phyloP scores from a whole-genome alignment of 2,797 vertebrate genomes.

The Antrozous pallidus region DNA sequence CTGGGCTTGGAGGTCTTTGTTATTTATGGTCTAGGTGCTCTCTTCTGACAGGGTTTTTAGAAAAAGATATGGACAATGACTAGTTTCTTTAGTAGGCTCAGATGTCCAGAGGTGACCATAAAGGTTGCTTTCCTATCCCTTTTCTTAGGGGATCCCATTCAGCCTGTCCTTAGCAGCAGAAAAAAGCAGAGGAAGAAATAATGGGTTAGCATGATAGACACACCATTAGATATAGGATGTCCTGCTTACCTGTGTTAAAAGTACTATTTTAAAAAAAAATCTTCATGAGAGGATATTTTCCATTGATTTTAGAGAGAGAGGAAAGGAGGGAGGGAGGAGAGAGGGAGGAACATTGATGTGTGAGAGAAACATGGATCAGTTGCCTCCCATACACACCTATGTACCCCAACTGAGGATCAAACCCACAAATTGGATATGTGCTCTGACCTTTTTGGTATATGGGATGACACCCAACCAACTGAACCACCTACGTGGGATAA shows the following conservation, averaged over 20 bases:
- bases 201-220: not conserved
- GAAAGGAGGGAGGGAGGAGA: too few relatives aligned
- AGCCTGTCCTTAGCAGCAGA: not conserved
- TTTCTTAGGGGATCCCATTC: not conserved
- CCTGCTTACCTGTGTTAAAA: not conserved
- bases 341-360: too few relatives aligned
- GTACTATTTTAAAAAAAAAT: not conserved
- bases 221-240: not conserved
- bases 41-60: not conserved
- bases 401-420: not conserved
- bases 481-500: not conserved
- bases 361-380: not conserved
- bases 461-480: not conserved
- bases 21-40: not conserved
- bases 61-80: not conserved
- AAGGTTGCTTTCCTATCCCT: not conserved
- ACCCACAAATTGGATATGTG: not conserved
- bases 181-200: not conserved
- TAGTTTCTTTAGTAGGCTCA: constrained; percentile 1
- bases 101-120: not conserved
- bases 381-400: not conserved
- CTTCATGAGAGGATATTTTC: not conserved
- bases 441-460: not conserved
- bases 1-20: not conserved
- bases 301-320: too few relatives aligned